Evolutionary conservation across 2,113 vertebrate genomes (phyloP), one percentile per base, ranked within the genome.

Genomic region (Indicator maculatus): DNA sequence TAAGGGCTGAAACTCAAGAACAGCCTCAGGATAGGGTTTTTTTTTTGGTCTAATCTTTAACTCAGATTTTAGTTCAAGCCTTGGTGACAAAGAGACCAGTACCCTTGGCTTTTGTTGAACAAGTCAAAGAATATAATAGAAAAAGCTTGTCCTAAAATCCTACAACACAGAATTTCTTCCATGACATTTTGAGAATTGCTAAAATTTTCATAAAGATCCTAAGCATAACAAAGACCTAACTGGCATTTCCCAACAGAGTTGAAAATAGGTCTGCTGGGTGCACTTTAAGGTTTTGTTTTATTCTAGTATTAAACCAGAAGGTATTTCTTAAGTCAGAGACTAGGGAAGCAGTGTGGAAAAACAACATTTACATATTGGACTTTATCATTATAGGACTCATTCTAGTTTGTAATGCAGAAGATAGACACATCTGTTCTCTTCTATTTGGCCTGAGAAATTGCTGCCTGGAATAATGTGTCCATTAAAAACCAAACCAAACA

Each of bases 1-100:
- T 69, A 75, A 60, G n/a, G 31, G 9, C 7, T 64, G n/a, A 88
- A 86, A 81, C 27, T 55, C 31, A 78, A 89, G 30, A 89, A 79
- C 23, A 76, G 28, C 65, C 60, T 94, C 30, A 66, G 67, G 50
- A 89, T 30, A 78, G 8, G 8, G 16, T 44, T 41, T 41, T 41
- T 47, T 79, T 75, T 26, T 83, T 67, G 72, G 53, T 38, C 58
- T 93, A 88, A 47, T 92, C 31, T 92, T 88, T 88, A 78, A 67
- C 72, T 82, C 33, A 69, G 2, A 3, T n/a, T 79, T 50, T 79
- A 91, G 56, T 28, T 64, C 44, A 59, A 89, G 19, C 36, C 20
- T 38, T 24, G 30, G 45, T 63, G 24, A 39, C 13, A 47, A 39
- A 71, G 50, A 36, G 14, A 66, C 23, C 36, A 53, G 19, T 45